Base-by-base conservation (phyloP, 2,113 vertebrate species). In the Coregonus clupeaformis region DNA sequence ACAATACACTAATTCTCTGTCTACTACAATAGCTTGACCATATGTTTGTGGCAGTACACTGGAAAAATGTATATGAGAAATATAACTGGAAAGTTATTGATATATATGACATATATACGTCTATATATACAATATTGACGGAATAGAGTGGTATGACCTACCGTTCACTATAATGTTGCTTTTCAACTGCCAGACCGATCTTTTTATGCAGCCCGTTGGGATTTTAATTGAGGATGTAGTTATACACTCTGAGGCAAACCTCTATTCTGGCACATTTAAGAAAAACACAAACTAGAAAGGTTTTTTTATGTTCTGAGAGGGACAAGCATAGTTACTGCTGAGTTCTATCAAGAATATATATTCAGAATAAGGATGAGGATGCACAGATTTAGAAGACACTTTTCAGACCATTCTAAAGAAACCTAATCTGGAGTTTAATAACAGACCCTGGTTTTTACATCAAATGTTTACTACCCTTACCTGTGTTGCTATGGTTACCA, bases 1-100 rank as follows among this genome's bases (percentile, higher is more conserved):
- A 94, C 94, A 89, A 87, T 91, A 90, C 94, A 94, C 95, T 84
- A 63, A 77, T 88, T 88, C 81, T 92, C 94, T 91, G 90, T 86
- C 93, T 95, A 91, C 93, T 82, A 84, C 94, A 78, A 87, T 89
- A 92, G 89, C 87, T 78, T 91, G 91, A 93, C 91, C 93, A 89
- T 92, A 91, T 73, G 88, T 91, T 89, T 74, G 70, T 94, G 93
- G 92, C 91, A 90, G 89, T 94, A 92, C 92, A 92, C 92, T 82
- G 93, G 84, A 85, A 75, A 89, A 81, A 82, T 81, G 74, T 68
- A 77, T 77, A 76, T 1, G 16, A 79, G 77, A 85, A 59, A 47
- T 75, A 76, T 73, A 82, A 76, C 73, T 65, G 75, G 71, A 84
- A 85, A 79, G 76, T 80, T 79, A 85, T 73, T 81, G 30, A 71